phyloP scores from a whole-genome alignment of 2,113 vertebrate species.

The Syngnathus floridae region DNA sequence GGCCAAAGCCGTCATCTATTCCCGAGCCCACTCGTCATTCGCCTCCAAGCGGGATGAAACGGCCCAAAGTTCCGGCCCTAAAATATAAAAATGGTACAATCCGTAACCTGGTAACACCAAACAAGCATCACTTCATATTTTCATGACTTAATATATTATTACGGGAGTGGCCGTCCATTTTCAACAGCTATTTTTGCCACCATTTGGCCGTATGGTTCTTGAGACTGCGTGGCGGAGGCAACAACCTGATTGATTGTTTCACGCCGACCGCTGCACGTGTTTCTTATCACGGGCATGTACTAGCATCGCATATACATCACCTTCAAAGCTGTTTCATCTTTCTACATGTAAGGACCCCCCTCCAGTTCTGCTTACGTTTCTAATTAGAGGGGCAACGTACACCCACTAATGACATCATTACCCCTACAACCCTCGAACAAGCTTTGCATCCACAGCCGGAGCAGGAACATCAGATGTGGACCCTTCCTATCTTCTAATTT shows the following conservation, averaged over 20 bases:
- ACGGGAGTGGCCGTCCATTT: not conserved
- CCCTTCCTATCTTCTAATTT: constrained; percentile 51
- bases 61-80: not conserved
- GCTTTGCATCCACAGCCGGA: constrained; percentile 13
- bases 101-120: not conserved
- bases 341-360: constrained; percentile 46
- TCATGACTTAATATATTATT: too few relatives aligned
- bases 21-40: too few relatives aligned
- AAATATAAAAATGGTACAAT: not conserved
- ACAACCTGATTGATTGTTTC: not conserved
- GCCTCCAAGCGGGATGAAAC: too few relatives aligned
- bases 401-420: constrained; percentile 66
- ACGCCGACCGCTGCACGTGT: not conserved
- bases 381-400: constrained; percentile 66
- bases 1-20: not conserved
- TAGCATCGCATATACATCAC: constrained; percentile 16
- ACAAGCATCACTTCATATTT: not conserved
- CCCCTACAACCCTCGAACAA: constrained; percentile 16
- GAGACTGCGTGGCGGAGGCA: not conserved
- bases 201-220: not conserved
- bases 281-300: not conserved
- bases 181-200: not conserved
- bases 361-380: constrained; percentile 53
- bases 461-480: constrained; percentile 44
- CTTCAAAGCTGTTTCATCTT: constrained; percentile 37